Conservation (phyloP, 2,797 vertebrate species). For the Neosalanx taihuensis region DNA sequence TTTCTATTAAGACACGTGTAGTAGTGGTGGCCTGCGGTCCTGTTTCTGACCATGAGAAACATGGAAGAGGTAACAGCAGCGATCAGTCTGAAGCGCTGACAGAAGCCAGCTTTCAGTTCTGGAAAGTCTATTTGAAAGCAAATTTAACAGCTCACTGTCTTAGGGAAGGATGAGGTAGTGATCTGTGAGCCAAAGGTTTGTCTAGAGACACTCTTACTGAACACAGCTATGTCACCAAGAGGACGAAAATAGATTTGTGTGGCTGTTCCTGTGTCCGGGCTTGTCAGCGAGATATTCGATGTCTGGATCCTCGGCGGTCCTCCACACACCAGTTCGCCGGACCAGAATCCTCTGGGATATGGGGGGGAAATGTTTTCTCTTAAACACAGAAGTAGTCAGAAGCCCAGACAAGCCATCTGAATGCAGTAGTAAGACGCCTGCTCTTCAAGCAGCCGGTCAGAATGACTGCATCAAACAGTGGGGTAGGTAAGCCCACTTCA, state of each 20-base stretch:
- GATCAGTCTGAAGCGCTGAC: constrained; percentile 34
- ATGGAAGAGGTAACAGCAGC: constrained; percentile 49
- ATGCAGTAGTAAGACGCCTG: background rate
- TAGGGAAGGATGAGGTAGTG: constrained; percentile 41
- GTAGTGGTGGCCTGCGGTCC: too few relatives aligned
- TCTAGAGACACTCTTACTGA: constrained; percentile 27
- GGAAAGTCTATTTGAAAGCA: constrained; percentile 47
- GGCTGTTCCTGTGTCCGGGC: constrained; percentile 19
- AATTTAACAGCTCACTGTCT: constrained; percentile 41
- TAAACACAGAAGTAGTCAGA: constrained; percentile 4
- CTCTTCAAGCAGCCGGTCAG: background rate
- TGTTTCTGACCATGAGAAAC: constrained; percentile 14
- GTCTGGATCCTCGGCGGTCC: constrained; percentile 37
- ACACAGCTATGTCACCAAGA: constrained; percentile 21
- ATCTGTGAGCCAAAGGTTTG: constrained; percentile 41
- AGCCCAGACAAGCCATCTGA: too few relatives aligned
- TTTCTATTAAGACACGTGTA: too few relatives aligned
- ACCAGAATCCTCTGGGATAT: constrained; percentile 4
- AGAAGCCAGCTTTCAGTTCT: constrained; percentile 40
- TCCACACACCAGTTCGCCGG: constrained; percentile 4
- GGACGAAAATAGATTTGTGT: constrained; percentile 36
- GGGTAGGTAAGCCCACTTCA: background rate
- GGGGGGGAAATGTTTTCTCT: constrained; percentile 4
- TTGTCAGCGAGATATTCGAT: constrained; percentile 41
- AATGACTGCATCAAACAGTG: background rate